Evolutionary conservation across 2,113 vertebrate genomes (phyloP).

Genomic region (Paramisgurnus dabryanus): DNA sequence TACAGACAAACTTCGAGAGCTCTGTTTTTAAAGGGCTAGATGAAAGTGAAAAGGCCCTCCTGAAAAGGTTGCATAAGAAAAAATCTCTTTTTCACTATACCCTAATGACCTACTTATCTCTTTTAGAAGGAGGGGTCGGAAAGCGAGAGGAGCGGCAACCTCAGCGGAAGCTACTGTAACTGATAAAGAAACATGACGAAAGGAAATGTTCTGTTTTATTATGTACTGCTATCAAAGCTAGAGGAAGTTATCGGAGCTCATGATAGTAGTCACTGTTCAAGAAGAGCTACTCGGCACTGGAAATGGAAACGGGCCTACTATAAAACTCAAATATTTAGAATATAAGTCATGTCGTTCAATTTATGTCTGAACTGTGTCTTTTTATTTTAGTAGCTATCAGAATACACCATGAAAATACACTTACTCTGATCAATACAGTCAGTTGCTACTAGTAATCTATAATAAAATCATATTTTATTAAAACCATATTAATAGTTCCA

Average conservation of each 20-base stretch:
- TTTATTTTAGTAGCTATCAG: no score
- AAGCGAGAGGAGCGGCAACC: conserved; percentile 51
- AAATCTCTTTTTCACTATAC: conserved; percentile 20
- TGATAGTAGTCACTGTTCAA: conserved; percentile 47
- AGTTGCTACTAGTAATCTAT: no score
- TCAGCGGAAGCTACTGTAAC: conserved; percentile 60
- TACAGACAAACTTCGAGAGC: no score
- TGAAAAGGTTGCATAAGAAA: conserved; percentile 19
- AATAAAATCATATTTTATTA: no score
- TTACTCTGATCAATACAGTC: no score
- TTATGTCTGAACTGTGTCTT: no score
- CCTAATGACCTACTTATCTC: conserved; percentile 53
- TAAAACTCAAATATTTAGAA: no score
- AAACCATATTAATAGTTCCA: no score
- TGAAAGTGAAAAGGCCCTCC: not conserved
- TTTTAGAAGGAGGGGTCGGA: conserved; percentile 37
- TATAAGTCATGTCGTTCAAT: not conserved
- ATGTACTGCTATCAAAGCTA: conserved; percentile 49
- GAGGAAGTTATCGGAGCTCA: conserved; percentile 34
- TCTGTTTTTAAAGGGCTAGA: not conserved
- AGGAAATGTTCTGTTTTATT: conserved; percentile 54
- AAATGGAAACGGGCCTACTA: not conserved
- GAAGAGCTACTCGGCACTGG: conserved; percentile 10
- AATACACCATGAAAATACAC: no score
- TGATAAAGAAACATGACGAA: conserved; percentile 57